These are phyloP conservation scores for Gymnarchus niloticus DNA, from an alignment of 2,113 vertebrate species.

Conservation along the genomic window DNA sequence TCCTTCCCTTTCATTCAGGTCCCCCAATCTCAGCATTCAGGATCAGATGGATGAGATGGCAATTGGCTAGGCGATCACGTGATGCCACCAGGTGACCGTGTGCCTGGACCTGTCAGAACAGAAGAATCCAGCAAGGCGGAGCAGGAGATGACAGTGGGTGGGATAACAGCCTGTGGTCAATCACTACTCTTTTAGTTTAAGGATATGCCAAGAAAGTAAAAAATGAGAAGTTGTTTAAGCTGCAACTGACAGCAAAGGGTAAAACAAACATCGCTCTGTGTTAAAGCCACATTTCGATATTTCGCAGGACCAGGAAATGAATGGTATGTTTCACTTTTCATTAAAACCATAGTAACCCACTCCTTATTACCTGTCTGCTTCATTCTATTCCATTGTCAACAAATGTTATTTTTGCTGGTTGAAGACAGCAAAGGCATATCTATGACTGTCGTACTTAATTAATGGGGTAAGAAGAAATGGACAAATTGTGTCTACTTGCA, in stretches of 20 bases:
- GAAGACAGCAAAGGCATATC: not conserved
- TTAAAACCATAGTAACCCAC: not conserved
- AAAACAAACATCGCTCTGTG: not conserved
- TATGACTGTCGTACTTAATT: not conserved
- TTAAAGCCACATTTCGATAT: not conserved
- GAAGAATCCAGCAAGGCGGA: not conserved
- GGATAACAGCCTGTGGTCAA: not conserved
- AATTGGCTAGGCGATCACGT: too few species aligned
- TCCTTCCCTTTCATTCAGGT: not conserved
- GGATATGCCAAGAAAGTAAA: not conserved
- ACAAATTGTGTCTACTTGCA: not conserved
- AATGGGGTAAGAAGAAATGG: not conserved
- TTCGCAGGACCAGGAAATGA: not conserved
- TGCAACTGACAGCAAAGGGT: not conserved
- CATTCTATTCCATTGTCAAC: not conserved
- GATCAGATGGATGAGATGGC: not conserved
- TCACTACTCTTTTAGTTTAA: not conserved
- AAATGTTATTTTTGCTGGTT: not conserved
- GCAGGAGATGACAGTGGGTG: not conserved
- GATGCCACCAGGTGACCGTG: too few species aligned
- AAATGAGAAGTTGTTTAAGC: not conserved
- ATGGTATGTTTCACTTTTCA: not conserved
- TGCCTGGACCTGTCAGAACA: too few species aligned
- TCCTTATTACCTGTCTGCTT: not conserved
- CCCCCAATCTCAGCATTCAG: not conserved